Evolutionary conservation across 2,888 invertebrate species (phyloP), one percentile per base, ranked within the genome.

Genomic region (Sphecodes monilicornis): DNA sequence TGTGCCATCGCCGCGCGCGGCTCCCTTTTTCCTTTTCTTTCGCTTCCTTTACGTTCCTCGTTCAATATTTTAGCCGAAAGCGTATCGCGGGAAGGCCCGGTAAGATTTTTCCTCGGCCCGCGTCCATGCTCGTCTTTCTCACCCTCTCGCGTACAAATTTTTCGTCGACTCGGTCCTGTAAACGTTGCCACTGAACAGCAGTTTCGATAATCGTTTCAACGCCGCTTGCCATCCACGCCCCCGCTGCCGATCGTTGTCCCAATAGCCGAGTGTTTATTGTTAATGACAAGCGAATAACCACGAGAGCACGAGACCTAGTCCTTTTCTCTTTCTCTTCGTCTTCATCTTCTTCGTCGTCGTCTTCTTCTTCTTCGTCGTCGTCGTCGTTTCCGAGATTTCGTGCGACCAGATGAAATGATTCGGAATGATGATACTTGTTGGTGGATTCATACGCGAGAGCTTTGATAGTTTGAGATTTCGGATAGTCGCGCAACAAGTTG

Each of bases 1-100:
- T 90, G 90, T 92, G 90, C 93, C 92, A 91, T 93, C 93, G 92
- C 91, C 50, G 50, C 50, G 50, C 90, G 90, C 84, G 88, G 89
- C 88, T 89, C 90, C 88, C 90, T 88, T 89, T 88, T 83, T 85
- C 88, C 88, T 90, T 89, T 87, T 85, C 84, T 86, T 84, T 26
- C 26, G 26, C 26, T 57, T 29, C 57, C 26, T 13, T 57, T 29
- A 80, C 80, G 82, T 80, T 86, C 81, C 78, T 75, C 84, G 73
- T 79, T 83, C 84, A 88, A 88, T 90, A 86, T 90, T 88, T 89
- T 84, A 73, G 82, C 82, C 78, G 68, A 82, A 66, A 8, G 22
- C 75, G 76, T 68, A 54, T 68, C 43, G 64, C 79, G 60, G 64
- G 32, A 41, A 50, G 39, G 46, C 39, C 39, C 39, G 69, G 73